A percentile compares a stretch with the other conserved stretches of the same genome.
These are phyloP conservation scores for Merops nubicus DNA, from an alignment of 2,113 vertebrate genomes.

Conservation along the genomic window DNA sequence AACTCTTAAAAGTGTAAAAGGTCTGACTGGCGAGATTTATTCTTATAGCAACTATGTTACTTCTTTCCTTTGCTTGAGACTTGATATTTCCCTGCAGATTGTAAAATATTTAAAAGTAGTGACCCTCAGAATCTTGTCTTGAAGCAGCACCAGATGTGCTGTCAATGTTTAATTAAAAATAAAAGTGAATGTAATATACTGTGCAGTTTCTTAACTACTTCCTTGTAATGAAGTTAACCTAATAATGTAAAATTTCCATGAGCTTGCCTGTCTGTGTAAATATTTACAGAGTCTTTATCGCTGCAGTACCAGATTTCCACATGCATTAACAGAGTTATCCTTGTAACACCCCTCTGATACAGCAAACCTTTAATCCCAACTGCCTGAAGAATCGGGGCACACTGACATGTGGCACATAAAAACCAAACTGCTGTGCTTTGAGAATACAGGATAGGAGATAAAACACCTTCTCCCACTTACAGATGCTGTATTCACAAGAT, in stretches of 20 bases:
- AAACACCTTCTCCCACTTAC: slow-evolving; percentile 23
- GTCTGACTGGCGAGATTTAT: slow-evolving; percentile 60
- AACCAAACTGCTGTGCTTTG: neutral
- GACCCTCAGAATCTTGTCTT: neutral
- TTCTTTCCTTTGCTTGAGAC: slow-evolving; percentile 23
- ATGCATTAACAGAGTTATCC: slow-evolving; percentile 3
- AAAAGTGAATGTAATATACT: neutral
- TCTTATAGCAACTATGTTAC: neutral
- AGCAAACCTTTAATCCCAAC: neutral
- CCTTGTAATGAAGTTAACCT: slow-evolving; percentile 40
- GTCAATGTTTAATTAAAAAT: slow-evolving; percentile 54
- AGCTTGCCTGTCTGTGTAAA: slow-evolving; percentile 19
- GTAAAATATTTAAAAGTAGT: neutral
- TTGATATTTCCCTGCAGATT: slow-evolving; percentile 46
- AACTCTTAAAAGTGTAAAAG: slow-evolving; percentile 53
- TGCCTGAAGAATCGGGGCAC: slow-evolving; percentile 13
- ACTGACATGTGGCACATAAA: slow-evolving; percentile 42
- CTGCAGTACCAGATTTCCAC: slow-evolving; percentile 4
- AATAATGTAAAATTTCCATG: slow-evolving; percentile 32
- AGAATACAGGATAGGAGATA: slow-evolving; percentile 15
- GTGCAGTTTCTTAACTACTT: neutral
- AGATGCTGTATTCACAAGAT: neutral
- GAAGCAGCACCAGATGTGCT: slow-evolving; percentile 15
- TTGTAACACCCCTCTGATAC: slow-evolving; percentile 9
- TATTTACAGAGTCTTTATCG: slow-evolving; percentile 50